Conservation (phyloP, 2,888 invertebrate genomes). For the Tridacna gigas region DNA sequence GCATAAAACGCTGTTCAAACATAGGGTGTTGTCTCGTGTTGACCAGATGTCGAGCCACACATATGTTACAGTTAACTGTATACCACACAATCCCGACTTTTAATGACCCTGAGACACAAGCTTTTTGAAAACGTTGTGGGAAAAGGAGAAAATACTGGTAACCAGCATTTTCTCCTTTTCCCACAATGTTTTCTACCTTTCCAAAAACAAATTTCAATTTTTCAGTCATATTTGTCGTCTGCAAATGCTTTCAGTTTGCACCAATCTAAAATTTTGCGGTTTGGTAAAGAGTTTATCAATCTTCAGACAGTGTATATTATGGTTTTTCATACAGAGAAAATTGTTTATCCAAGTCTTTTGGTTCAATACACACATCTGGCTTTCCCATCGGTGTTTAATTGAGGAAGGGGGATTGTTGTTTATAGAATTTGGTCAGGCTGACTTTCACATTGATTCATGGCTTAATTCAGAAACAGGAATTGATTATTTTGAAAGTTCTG, state of each 20-base stretch:
- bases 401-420: conserved; percentile 14
- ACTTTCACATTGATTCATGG: conserved; percentile 14
- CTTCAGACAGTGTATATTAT: not conserved
- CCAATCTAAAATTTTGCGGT: too few relatives aligned
- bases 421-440: conserved; percentile 20
- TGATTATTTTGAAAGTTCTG: conserved; percentile 8
- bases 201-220: too few relatives aligned
- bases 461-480: conserved; percentile 7
- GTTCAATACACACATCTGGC: conserved; percentile 16
- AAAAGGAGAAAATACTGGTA: not conserved
- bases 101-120: not conserved
- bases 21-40: too few relatives aligned
- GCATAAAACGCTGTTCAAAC: too few relatives aligned
- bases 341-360: conserved; percentile 16
- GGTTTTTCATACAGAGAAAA: conserved; percentile 7
- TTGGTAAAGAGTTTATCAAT: too few relatives aligned
- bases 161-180: not conserved
- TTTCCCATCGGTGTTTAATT: not conserved
- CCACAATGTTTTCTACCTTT: not conserved
- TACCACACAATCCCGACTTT: not conserved
- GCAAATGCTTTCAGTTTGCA: too few relatives aligned
- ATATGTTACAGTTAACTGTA: too few relatives aligned
- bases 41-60: too few relatives aligned
- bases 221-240: too few relatives aligned
- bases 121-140: not conserved